A percentile compares a stretch with the other conserved stretches of the same genome.
These are phyloP conservation scores for Tetragnatha montana DNA, from an alignment of 2,888 invertebrate species.

Conservation along the genomic window DNA sequence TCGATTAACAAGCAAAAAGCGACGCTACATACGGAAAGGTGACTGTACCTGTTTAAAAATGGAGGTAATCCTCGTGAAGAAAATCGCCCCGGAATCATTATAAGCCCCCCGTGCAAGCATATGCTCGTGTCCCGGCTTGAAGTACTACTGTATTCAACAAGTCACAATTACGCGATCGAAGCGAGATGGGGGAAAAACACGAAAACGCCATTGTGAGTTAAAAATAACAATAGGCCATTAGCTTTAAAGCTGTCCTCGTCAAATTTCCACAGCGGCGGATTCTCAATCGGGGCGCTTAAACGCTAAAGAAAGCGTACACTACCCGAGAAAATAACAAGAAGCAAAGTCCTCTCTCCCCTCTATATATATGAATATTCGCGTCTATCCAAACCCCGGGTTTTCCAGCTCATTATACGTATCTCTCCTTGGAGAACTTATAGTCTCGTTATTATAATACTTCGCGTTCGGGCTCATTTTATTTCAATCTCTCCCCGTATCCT, in stretches of 20 bases:
- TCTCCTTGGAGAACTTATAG: slow-evolving; percentile 1
- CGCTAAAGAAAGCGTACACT: slow-evolving; percentile 22
- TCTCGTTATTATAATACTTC: slow-evolving; percentile 29
- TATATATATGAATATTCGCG: not conserved
- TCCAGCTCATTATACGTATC: slow-evolving; percentile 49
- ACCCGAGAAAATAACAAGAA: slow-evolving; percentile 34
- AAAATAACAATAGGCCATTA: slow-evolving; percentile 70
- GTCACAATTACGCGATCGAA: slow-evolving; percentile 8
- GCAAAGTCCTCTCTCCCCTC: slow-evolving; percentile 23
- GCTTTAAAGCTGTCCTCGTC: slow-evolving; percentile 60
- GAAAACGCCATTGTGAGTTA: not conserved
- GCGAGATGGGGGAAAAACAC: slow-evolving; percentile 2
- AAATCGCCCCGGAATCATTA: slow-evolving; percentile 50
- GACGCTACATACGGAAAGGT: not conserved
- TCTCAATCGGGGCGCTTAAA: slow-evolving; percentile 54
- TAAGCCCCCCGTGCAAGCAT: slow-evolving; percentile 23
- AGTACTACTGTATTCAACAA: not conserved
- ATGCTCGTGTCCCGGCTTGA: not conserved
- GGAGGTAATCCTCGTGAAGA: slow-evolving; percentile 19
- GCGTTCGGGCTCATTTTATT: slow-evolving; percentile 31
- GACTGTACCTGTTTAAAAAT: not conserved
- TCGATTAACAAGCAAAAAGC: not conserved
- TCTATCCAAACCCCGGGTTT: slow-evolving; percentile 9
- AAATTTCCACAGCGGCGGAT: slow-evolving; percentile 41
- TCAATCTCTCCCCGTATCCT: slow-evolving; percentile 21